Percentiles rank a stretch among this genome's conserved stretches.
These are phyloP conservation scores for Oryctes rhinoceros DNA, from an alignment of 1,140 invertebrate species.

Conservation along the genomic window DNA sequence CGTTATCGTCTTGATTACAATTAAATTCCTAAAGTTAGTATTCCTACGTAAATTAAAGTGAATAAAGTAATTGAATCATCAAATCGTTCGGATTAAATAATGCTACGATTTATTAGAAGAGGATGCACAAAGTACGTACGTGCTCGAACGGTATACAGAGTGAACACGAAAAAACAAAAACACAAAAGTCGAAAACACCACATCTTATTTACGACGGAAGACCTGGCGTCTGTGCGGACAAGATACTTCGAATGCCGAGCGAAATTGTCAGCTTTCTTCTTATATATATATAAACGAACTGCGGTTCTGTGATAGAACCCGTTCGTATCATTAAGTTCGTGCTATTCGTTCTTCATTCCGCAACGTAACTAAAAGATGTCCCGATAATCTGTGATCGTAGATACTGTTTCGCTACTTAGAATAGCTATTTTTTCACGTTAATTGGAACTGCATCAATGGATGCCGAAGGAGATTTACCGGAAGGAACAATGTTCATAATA, in stretches of 20 bases:
- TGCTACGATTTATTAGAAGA: too few species aligned
- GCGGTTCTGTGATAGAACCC: neutral
- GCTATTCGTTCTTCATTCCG: neutral
- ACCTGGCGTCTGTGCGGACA: neutral
- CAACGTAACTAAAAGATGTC: neutral
- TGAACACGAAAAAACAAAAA: neutral
- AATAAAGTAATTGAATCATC: too few species aligned
- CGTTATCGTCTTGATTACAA: too few species aligned
- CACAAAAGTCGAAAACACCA: neutral
- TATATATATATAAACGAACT: constrained; percentile 15
- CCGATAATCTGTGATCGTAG: neutral
- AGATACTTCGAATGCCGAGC: neutral
- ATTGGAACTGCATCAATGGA: neutral
- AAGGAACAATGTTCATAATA: neutral
- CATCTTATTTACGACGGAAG: neutral
- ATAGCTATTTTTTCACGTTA: neutral
- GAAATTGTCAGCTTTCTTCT: neutral
- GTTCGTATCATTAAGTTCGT: neutral
- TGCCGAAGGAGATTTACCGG: neutral
- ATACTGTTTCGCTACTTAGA: neutral
- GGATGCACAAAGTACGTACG: neutral
- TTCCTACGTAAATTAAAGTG: too few species aligned
- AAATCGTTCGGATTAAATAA: too few species aligned
- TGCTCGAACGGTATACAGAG: neutral
- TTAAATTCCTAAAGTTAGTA: too few species aligned